A percentile compares a stretch with the other conserved stretches of the same genome.
Conservation (phyloP, 2,113 vertebrate species). For the Rhynchomys soricoides region DNA sequence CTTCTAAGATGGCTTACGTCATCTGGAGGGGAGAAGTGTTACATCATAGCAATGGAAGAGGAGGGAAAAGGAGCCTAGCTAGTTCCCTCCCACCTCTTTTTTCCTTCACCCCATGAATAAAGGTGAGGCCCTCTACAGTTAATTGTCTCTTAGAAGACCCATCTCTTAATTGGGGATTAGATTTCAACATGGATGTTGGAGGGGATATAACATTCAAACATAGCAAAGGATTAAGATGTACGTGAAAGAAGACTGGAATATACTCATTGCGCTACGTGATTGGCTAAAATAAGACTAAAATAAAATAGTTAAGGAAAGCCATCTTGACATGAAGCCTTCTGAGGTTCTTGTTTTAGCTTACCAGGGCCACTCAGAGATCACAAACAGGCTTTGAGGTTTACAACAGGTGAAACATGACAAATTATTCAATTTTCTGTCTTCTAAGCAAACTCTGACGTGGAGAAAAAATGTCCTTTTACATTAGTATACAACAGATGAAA, state of each 20-base stretch:
- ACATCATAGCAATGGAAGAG: not conserved
- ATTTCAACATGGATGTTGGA: not conserved
- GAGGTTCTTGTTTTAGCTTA: constrained; percentile 17
- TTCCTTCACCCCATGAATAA: not conserved
- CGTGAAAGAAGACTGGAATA: not conserved
- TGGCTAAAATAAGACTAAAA: constrained; percentile 31
- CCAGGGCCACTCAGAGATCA: not conserved
- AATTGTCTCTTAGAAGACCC: not conserved
- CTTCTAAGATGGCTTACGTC: not conserved
- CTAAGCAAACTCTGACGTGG: not conserved
- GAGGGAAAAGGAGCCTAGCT: not conserved
- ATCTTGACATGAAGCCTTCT: not conserved
- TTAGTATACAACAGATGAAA: not conserved
- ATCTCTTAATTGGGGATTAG: not conserved
- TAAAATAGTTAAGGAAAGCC: not conserved
- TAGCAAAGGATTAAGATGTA: not conserved
- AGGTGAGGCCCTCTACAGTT: not conserved
- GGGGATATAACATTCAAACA: not conserved
- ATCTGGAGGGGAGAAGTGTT: not conserved
- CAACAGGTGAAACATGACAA: not conserved
- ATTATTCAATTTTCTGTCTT: not conserved
- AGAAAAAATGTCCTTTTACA: not conserved
- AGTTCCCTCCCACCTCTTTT: not conserved
- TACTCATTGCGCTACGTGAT: not conserved
- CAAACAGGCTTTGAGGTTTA: not conserved